These are phyloP conservation scores for Xyrauchen texanus DNA, from an alignment of 2,113 vertebrate species.

Conservation along the genomic window DNA sequence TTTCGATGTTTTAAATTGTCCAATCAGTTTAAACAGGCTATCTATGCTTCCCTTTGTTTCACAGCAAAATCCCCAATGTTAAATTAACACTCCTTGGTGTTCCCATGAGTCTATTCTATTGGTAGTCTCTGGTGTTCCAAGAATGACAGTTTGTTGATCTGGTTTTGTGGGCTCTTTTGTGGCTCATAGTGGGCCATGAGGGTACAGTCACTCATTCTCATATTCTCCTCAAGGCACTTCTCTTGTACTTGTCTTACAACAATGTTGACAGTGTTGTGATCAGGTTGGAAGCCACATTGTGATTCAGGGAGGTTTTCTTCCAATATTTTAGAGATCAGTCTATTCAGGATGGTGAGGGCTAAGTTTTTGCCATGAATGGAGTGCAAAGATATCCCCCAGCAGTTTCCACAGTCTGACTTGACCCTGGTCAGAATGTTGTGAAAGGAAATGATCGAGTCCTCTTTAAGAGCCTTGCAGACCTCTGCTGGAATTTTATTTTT, in stretches of 20 bases:
- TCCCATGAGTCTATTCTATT: too few species aligned
- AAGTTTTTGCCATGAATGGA: background rate
- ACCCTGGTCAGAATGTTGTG: background rate
- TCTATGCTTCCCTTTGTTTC: too few species aligned
- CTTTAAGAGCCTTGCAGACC: too few species aligned
- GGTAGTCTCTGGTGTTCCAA: too few species aligned
- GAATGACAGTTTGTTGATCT: too few species aligned
- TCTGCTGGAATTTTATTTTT: too few species aligned
- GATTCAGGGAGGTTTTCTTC: background rate
- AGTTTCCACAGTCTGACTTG: background rate
- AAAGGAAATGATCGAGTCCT: too few species aligned
- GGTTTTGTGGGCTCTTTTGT: too few species aligned
- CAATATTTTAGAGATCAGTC: background rate
- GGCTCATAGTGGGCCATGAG: background rate
- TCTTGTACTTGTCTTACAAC: background rate
- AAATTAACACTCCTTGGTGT: too few species aligned
- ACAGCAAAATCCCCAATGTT: too few species aligned
- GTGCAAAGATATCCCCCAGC: background rate
- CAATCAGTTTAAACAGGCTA: too few species aligned
- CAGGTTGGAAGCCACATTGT: background rate
- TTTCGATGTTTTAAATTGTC: too few species aligned
- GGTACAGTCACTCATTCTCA: background rate
- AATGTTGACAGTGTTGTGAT: background rate
- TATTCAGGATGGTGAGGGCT: background rate
- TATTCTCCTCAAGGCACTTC: background rate